Evolutionary conservation across 2,888 invertebrate genomes (phyloP), one percentile per base, ranked within the genome.

Genomic region (Liposcelis brunnea): DNA sequence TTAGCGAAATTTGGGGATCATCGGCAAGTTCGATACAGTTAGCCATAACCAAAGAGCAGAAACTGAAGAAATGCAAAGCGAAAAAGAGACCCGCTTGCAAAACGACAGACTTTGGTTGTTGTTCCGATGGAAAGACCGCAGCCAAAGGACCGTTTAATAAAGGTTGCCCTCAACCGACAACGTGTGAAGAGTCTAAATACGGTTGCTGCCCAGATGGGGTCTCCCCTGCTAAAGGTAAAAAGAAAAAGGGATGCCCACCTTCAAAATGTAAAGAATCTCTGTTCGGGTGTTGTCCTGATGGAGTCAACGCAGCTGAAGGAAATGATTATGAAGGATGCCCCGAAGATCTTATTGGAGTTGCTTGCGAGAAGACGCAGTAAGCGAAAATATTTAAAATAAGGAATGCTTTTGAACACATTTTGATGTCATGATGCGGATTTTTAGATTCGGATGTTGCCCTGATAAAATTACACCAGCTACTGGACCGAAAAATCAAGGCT

Each of bases 241-340:
- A 77, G 11, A 60, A 71, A 48, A 66, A 77, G 55, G 91, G 82
- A 2, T 95, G 94, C 58, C 85, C 86, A 0, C 62, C 70, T 33
- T 67, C 74, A 1, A 70, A 72, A 8, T 90, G 90, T 57, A 70
- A 71, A 0, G 79, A 80, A 55, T 80, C 83, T 0, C 66, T 90
- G 6, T 91, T 80, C 56, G 91, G 91, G 2, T 93, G 91, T 59
- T 93, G 91, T 56, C 72, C 75, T 8, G 87, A 90, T 61, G 77
- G 78, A 38, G 70, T 71, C 52, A 82, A 80, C 0, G 66, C 76
- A 7, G 80, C 91, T 1, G 72, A 77, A 58, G 90, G 91, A 42
- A 83, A 85, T 53, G 75, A 84, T 52, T 71, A 75, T 51, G 82
- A 86, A 58, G 93, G 87, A 11, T 97, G 95, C 58, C 80, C 80